Conservation (phyloP, 2,888 invertebrate genomes). For the Hymenopus coronatus region DNA sequence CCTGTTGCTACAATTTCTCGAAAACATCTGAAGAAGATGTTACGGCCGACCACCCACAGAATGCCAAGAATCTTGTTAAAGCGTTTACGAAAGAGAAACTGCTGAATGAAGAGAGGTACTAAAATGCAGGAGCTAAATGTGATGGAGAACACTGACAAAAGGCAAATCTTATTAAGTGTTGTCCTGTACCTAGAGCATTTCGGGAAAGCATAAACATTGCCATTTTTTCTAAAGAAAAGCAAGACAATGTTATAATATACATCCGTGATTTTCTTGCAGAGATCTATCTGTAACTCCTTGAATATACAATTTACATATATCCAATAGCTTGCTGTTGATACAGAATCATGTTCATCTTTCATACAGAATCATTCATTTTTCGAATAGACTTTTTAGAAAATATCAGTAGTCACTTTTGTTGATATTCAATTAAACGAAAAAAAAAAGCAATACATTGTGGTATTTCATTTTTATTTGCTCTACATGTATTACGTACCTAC, state of each 20-base stretch:
- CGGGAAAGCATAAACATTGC: no score
- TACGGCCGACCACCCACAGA: not conserved
- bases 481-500: no score
- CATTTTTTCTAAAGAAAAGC: not conserved
- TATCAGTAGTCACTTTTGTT: no score
- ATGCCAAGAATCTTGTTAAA: not conserved
- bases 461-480: no score
- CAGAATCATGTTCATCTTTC: no score
- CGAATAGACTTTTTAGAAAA: no score
- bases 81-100: not conserved
- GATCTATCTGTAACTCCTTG: no score
- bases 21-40: not conserved
- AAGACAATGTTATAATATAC: not conserved
- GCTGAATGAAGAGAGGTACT: not conserved
- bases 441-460: no score
- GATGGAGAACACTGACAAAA: not conserved
- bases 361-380: no score
- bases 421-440: no score
- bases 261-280: not conserved
- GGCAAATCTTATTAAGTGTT: not conserved
- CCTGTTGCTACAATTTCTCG: not conserved
- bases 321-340: no score
- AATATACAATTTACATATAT: no score
- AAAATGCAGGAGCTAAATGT: not conserved
- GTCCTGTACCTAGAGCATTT: not conserved